Evolutionary conservation across 2,113 vertebrate species (phyloP).

Genomic region (Gulo gulo): DNA sequence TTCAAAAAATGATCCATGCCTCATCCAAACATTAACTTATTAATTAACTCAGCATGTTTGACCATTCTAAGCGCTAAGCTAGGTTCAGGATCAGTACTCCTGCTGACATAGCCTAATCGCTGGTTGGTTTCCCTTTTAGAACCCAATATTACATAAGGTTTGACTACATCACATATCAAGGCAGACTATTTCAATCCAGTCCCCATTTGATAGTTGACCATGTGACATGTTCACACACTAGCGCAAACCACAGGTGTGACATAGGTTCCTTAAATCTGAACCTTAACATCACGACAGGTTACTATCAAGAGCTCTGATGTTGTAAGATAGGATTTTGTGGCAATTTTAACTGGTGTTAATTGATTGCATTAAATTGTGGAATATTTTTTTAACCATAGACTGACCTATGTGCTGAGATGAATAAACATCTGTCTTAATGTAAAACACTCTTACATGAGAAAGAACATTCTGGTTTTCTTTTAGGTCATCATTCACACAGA

Average conservation of each 20-base stretch:
- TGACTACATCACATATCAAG: slow-evolving; percentile 73
- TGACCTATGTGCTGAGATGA: slow-evolving; percentile 35
- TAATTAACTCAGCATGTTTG: slow-evolving; percentile 30
- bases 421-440: slow-evolving; percentile 41
- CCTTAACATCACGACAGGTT: background rate
- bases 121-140: slow-evolving; percentile 60
- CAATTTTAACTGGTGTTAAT: slow-evolving; percentile 21
- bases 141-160: slow-evolving; percentile 60
- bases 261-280: background rate
- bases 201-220: slow-evolving; percentile 36
- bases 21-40: slow-evolving; percentile 43
- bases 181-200: slow-evolving; percentile 72
- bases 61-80: background rate
- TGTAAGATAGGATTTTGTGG: background rate
- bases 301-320: slow-evolving; percentile 6
- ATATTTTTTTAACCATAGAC: background rate
- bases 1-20: background rate
- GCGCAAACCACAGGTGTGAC: background rate
- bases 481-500: background rate
- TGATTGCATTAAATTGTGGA: slow-evolving; percentile 10
- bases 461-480: slow-evolving; percentile 44
- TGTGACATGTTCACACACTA: background rate
- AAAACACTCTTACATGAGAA: slow-evolving; percentile 38
- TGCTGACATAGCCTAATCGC: background rate
- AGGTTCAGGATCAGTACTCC: background rate